Base-by-base conservation (phyloP, 2,113 vertebrate species). In the Pelvicachromis taeniatus region DNA sequence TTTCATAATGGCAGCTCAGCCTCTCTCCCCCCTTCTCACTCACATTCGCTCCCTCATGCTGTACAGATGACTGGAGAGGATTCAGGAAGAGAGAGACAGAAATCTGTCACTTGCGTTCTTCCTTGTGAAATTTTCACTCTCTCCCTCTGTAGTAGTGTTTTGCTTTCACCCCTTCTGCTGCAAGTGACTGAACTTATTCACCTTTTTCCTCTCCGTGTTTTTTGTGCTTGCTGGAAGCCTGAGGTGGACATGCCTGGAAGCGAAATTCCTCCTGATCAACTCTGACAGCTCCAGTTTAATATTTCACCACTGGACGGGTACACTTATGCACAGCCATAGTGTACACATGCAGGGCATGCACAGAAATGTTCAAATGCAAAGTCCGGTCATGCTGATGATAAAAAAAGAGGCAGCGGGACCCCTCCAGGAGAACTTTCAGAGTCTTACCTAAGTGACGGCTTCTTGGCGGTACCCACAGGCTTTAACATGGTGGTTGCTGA, bases 231-330 rank as follows among this genome's bases (percentile, higher is more conserved):
- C 81, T 80, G 31, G 78, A 75, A 81, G 85, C 88, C 87, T 14
- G 52, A 90, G 78, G 83, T 89, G 84, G 91, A 94, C 84, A 85
- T 93, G 91, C 86, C 91, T 86, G 77, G 82, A 86, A 93, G 93
- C 88, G 79, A 91, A 91, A 90, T 90, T 93, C 86, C 88, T 90
- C 63, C 89, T 85, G 81, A 95, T 86, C 83, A 68, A 84, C 58
- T 63, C 88, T 96, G 95, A 95, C 95, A 96, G 95, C 85, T 95
- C 85, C 83, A 89, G 79, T 90, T 96, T 94, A 96, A 96, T 96
- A 96, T 96, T 96, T 96, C 92, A 96, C 90, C 80, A 85, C 77
- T 55, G 85, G 88, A 91, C 81, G 52, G 42, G 45, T 79, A 86
- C 52, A 45, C 59, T 35, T 10, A 75, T 3, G 45, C 58, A 78